Evolutionary conservation across 1,140 invertebrate genomes (phyloP), one percentile per base, ranked within the genome.

Genomic region (Drosophila saltans): DNA sequence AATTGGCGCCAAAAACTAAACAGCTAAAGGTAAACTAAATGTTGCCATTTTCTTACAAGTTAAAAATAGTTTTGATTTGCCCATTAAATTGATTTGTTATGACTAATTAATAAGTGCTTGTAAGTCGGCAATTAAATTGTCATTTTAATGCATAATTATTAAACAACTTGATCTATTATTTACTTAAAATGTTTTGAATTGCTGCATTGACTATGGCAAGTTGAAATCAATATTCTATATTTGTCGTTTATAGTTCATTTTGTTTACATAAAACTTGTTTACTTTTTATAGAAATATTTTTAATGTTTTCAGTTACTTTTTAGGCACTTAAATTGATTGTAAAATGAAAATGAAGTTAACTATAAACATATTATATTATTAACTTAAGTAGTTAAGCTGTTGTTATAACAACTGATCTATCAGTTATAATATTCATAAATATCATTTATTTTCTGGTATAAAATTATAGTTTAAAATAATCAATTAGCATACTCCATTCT

Each of bases 41-140:
- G 81, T 81, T 76, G 81, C 81, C 45, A 21, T 52, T 52, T 10
- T 33, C 36, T 69, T 76, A 43, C 36, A 59, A 43, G 69, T 74
- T 77, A 77, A 64, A 77, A 77, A 77, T 77, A 77, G 62, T 59
- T 36, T 40, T 55, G 56, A 67, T 41, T 33, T 33, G 57, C 69
- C 62, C 69, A 66, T 84, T 68, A 60, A 41, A 66, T 30, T 56
- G 52, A 76, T 56, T 61, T 56, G 57, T 55, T n/a, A 75, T 43
- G 56, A 41, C 64, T 62, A 60, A 59, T 64, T 5, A 4, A 33
- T 59, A 16, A 56, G 33, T 59, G 21, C 11, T 63, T 39, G 43
- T 67, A 28, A 63, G 58, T 66, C 26, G 43, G 60, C 77, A 77
- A 77, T 77, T 61, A 77, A 65, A 55, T 61, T 60, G 24, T 30